Conservation (phyloP, 1,140 invertebrate genomes). For the Apocrypta bakeri region DNA sequence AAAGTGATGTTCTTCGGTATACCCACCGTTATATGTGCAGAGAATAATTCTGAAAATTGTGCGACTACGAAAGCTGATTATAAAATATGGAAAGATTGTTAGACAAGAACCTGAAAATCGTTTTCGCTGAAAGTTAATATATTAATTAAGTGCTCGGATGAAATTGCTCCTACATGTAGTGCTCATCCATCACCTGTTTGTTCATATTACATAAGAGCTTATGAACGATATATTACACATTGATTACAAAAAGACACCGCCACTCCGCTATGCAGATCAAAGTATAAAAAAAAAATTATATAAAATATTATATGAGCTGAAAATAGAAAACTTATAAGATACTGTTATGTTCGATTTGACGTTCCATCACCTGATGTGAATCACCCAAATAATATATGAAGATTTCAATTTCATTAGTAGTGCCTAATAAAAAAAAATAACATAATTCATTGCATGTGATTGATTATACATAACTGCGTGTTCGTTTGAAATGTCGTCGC, state of each 20-base stretch:
- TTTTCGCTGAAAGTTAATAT: conserved; percentile 22
- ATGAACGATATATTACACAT: conserved; percentile 14
- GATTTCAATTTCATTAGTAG: not conserved
- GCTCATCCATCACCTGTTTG: conserved; percentile 49
- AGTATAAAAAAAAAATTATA: conserved; percentile 15
- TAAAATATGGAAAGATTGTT: not conserved
- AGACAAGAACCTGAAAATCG: conserved; percentile 32
- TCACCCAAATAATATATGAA: conserved; percentile 32
- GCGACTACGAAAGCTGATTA: conserved; percentile 31
- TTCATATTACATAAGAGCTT: not conserved
- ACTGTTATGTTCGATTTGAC: conserved; percentile 33
- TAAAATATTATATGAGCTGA: conserved; percentile 35
- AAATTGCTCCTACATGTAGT: conserved; percentile 34
- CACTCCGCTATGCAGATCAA: conserved; percentile 2
- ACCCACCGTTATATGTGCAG: conserved; percentile 35
- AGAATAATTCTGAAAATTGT: conserved; percentile 38
- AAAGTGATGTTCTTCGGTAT: not conserved
- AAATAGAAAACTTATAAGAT: conserved; percentile 42
- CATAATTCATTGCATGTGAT: not conserved
- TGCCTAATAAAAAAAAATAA: not conserved
- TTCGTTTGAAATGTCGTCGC: not conserved
- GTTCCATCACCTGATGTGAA: conserved; percentile 47
- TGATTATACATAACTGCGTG: conserved; percentile 13
- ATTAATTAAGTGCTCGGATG: conserved; percentile 16
- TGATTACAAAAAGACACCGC: conserved; percentile 19